Conservation (phyloP, 2,113 vertebrate genomes). For the Crotalus helleri region DNA sequence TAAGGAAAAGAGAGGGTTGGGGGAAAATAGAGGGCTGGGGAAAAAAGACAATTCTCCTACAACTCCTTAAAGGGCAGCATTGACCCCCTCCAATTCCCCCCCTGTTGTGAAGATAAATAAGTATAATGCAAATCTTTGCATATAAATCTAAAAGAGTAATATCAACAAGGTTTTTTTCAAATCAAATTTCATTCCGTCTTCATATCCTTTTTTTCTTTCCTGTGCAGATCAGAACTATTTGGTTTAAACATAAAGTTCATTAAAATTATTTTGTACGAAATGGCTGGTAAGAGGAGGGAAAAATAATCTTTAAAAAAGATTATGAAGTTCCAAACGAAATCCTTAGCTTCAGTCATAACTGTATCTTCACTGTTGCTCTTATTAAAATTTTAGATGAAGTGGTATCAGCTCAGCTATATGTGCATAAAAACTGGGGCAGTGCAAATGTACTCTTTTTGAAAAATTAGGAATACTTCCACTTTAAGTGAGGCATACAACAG, state of each 20-base stretch:
- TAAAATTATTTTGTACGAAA: not conserved
- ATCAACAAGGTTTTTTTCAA: not conserved
- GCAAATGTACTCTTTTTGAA: not conserved
- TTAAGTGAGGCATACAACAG: not conserved
- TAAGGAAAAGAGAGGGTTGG: too few species aligned
- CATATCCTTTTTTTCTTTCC: rapidly evolving
- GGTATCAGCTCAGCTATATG: not conserved
- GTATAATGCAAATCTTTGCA: rapidly evolving
- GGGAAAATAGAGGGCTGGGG: not conserved
- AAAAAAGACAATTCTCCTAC: not conserved
- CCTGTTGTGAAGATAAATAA: not conserved
- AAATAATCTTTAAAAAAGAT: not conserved
- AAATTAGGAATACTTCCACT: not conserved
- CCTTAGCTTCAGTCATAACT: not conserved
- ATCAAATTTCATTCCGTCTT: not conserved
- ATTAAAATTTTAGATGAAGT: not conserved
- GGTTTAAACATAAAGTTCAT: not conserved
- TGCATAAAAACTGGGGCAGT: not conserved
- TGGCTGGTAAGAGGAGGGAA: not conserved
- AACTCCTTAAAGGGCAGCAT: not conserved
- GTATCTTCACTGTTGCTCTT: not conserved
- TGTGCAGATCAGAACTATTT: not conserved
- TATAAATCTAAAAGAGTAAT: not conserved
- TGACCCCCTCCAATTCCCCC: not conserved
- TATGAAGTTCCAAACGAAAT: not conserved